Percentiles rank a stretch among this genome's conserved stretches.
Evolutionary conservation across 2,888 invertebrate species (phyloP).

Genomic region (Hyposoter dolosus): DNA sequence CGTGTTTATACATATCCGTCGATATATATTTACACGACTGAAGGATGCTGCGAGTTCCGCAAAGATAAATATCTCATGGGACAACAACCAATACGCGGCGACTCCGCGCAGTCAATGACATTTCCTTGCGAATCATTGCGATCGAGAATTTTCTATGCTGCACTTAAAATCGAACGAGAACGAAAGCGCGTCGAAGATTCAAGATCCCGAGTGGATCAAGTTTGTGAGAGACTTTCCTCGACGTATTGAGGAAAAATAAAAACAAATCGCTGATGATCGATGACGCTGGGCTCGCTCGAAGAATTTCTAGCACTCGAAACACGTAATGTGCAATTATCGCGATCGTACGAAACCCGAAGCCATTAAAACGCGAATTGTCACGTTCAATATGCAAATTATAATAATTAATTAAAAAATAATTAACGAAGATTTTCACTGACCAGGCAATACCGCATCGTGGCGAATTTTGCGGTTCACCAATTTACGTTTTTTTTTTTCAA

Average conservation of each 20-base stretch:
- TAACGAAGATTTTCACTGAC: slow-evolving; percentile 56
- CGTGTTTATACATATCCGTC: slow-evolving; percentile 5
- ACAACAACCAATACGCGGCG: slow-evolving; percentile 2
- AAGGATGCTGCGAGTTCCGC: slow-evolving; percentile 52
- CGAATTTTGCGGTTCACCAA: slow-evolving; percentile 57
- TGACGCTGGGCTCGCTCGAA: slow-evolving; percentile 25
- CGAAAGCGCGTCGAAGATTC: background rate
- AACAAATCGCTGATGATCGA: slow-evolving; percentile 18
- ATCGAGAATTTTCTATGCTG: slow-evolving; percentile 52
- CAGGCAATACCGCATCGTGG: slow-evolving; percentile 67
- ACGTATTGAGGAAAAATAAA: background rate
- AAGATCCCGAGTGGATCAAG: slow-evolving; percentile 20
- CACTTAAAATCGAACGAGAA: slow-evolving; percentile 45
- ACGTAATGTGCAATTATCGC: slow-evolving; percentile 12
- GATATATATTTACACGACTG: slow-evolving; percentile 2
- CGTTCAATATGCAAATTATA: slow-evolving; percentile 16
- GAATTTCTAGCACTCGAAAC: slow-evolving; percentile 52
- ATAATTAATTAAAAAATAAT: slow-evolving; percentile 7
- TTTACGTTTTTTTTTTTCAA: slow-evolving; percentile 14
- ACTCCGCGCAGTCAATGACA: slow-evolving; percentile 51
- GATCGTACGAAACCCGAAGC: background rate
- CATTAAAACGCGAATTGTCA: slow-evolving; percentile 31
- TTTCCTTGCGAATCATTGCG: slow-evolving; percentile 12
- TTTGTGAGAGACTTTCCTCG: slow-evolving; percentile 14
- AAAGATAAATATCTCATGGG: background rate